Conservation (phyloP, 2,797 vertebrate species). For the Pangasius djambal region DNA sequence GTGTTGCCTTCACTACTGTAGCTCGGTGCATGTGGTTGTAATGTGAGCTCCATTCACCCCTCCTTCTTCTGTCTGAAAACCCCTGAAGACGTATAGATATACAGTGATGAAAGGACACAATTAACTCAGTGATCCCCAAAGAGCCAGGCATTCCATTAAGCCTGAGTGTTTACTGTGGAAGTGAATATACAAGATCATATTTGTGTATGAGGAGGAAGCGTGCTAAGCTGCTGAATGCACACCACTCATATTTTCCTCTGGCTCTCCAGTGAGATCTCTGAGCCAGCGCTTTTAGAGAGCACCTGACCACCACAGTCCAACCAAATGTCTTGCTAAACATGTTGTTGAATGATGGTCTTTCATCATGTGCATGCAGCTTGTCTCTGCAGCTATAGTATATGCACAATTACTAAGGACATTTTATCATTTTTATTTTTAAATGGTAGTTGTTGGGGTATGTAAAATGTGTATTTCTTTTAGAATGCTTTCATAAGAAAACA, state of each 20-base stretch:
- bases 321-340: background rate
- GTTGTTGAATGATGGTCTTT: background rate
- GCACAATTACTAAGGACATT: background rate
- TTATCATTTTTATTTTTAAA: background rate
- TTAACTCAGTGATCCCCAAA: slow-evolving; percentile 49
- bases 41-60: slow-evolving; percentile 48
- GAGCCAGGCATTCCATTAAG: slow-evolving; percentile 46
- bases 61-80: slow-evolving; percentile 39
- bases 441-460: background rate
- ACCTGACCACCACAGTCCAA: slow-evolving; percentile 49
- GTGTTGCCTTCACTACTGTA: slow-evolving; percentile 41
- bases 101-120: slow-evolving; percentile 53
- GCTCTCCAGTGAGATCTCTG: background rate
- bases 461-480: background rate
- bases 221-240: slow-evolving; percentile 9
- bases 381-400: background rate
- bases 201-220: slow-evolving; percentile 34
- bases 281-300: slow-evolving; percentile 59
- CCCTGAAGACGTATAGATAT: slow-evolving; percentile 49
- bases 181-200: slow-evolving; percentile 24
- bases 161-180: slow-evolving; percentile 40
- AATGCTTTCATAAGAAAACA: background rate
- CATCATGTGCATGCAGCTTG: background rate
- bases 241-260: slow-evolving; percentile 27
- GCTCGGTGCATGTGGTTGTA: slow-evolving; percentile 45